Conservation (phyloP, 2,113 vertebrate species). For the Galeopterus variegatus region DNA sequence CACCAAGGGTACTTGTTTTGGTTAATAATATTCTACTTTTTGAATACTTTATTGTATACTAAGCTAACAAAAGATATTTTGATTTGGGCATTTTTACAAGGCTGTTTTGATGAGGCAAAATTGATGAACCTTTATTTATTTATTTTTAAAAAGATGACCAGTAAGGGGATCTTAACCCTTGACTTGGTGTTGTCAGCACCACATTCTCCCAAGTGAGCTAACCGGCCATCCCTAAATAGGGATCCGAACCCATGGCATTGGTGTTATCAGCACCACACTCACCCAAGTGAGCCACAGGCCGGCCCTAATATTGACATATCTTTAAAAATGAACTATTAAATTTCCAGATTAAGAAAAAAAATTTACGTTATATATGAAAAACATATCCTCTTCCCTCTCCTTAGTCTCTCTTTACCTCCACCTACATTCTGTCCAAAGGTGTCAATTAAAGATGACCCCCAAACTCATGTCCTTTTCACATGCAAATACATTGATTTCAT, state of each 20-base stretch:
- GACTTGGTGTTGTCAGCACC: too few relatives aligned
- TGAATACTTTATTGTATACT: neutral
- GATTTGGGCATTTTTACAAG: neutral
- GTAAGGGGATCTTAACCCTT: too few relatives aligned
- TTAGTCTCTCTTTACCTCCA: neutral
- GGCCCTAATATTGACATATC: too few relatives aligned
- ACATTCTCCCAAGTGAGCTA: too few relatives aligned
- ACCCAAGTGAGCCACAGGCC: too few relatives aligned
- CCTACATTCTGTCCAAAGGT: neutral
- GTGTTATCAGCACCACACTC: too few relatives aligned
- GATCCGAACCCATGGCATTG: too few relatives aligned
- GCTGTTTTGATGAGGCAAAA: neutral
- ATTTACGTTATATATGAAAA: neutral
- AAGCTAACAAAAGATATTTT: neutral
- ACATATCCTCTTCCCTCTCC: neutral
- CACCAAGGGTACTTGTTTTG: neutral
- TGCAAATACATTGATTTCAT: too few relatives aligned
- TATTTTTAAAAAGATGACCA: too few relatives aligned
- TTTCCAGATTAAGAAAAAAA: neutral
- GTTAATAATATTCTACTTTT: conserved; percentile 1
- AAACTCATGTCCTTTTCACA: too few relatives aligned
- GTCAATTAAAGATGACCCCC: neutral
- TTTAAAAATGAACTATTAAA: neutral
- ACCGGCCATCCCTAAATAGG: too few relatives aligned
- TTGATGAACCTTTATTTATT: neutral